Evolutionary conservation across 2,888 invertebrate species (phyloP).

Genomic region (Pecten maximus): DNA sequence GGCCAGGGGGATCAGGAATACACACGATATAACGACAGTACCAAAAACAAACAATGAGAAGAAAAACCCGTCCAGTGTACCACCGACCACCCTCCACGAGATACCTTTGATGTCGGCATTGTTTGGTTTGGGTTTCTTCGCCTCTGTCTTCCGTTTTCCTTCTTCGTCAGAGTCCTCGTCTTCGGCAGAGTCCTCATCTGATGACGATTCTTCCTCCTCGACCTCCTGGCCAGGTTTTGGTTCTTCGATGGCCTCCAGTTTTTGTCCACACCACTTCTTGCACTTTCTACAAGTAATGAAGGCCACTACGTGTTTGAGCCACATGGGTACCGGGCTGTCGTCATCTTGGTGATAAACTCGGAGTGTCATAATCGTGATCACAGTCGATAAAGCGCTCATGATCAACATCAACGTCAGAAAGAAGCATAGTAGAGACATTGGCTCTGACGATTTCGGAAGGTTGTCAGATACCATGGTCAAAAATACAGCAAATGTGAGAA

Average conservation of each 20-base stretch:
- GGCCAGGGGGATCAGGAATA: conserved; percentile 51
- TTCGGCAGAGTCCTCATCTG: background rate
- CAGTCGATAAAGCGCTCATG: conserved; percentile 55
- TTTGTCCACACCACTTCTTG: conserved; percentile 46
- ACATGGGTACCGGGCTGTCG: conserved; percentile 46
- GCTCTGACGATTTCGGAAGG: conserved; percentile 59
- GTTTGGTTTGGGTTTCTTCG: background rate
- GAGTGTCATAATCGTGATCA: conserved; percentile 59
- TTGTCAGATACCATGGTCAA: conserved; percentile 63
- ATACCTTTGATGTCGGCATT: conserved; percentile 43
- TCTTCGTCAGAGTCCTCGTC: conserved; percentile 38
- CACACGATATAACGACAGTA: conserved; percentile 41
- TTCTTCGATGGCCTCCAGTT: background rate
- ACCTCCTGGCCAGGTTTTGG: conserved; percentile 17
- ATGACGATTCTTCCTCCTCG: background rate
- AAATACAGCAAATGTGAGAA: conserved; percentile 64
- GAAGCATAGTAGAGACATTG: conserved; percentile 62
- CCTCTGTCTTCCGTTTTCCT: conserved; percentile 38
- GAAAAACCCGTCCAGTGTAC: conserved; percentile 48
- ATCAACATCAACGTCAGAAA: conserved; percentile 58
- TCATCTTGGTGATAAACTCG: conserved; percentile 57
- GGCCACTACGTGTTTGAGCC: conserved; percentile 48
- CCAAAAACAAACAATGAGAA: conserved; percentile 45
- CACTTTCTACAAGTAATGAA: conserved; percentile 51
- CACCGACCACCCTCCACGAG: conserved; percentile 47